These are phyloP conservation scores for Bagarius yarrelli DNA, from an alignment of 2,113 vertebrate species.

Conservation along the genomic window DNA sequence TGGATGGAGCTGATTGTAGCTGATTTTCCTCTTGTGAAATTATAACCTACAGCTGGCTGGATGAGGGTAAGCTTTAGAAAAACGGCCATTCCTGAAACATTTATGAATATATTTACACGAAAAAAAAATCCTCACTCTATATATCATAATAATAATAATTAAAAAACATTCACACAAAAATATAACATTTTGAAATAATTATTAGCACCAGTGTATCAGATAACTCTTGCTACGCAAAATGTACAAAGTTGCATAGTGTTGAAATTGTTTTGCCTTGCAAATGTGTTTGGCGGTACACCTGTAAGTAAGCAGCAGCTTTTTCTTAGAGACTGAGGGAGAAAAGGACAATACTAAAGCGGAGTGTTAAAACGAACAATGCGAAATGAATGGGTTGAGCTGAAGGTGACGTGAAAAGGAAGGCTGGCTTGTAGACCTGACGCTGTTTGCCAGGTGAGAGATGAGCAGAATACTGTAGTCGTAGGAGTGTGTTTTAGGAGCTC, in stretches of 20 bases:
- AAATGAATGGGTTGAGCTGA: constrained; percentile 20
- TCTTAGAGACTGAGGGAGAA: neutral
- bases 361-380: constrained; percentile 3
- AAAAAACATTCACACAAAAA: constrained; percentile 95
- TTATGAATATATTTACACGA: constrained; percentile 88
- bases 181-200: constrained; percentile 98
- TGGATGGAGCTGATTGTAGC: constrained; percentile 61
- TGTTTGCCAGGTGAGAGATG: neutral
- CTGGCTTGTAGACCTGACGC: neutral
- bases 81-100: constrained; percentile 77
- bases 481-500: constrained; percentile 17
- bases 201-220: constrained; percentile 99
- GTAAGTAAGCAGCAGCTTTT: constrained; percentile 59
- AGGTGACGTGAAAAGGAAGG: neutral
- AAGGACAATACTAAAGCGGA: neutral
- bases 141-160: constrained; percentile 70
- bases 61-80: constrained; percentile 43
- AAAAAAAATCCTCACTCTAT: constrained; percentile 83
- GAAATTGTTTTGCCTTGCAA: constrained; percentile 49
- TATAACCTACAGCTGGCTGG: constrained; percentile 52
- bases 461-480: constrained; percentile 46
- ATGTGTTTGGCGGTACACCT: constrained; percentile 52
- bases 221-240: constrained; percentile 85
- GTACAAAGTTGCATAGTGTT: constrained; percentile 97
- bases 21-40: constrained; percentile 56